A percentile compares a stretch with the other conserved stretches of the same genome.
These are phyloP conservation scores for Machimus atricapillus DNA, from an alignment of 2,888 invertebrate species.

Conservation along the genomic window DNA sequence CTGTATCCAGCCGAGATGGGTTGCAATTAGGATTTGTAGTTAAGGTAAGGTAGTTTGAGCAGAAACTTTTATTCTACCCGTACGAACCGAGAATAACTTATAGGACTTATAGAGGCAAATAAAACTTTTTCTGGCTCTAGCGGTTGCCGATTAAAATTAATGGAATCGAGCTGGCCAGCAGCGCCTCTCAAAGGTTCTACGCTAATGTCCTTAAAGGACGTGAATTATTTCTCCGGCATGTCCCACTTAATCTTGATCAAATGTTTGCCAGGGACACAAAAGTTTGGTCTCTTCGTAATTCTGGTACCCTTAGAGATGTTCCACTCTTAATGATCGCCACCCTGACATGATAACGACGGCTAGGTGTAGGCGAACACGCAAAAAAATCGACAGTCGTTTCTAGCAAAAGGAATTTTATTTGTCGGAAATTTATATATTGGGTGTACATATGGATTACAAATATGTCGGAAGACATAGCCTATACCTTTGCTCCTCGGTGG, in stretches of 20 bases:
- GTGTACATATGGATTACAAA: background rate
- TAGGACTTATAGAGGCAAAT: background rate
- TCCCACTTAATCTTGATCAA: slow-evolving; percentile 20
- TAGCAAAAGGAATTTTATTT: background rate
- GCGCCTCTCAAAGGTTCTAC: background rate
- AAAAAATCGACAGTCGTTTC: background rate
- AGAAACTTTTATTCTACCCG: background rate
- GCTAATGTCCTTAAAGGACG: background rate
- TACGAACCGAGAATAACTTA: background rate
- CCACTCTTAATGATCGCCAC: background rate
- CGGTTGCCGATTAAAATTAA: slow-evolving; percentile 9
- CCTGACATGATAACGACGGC: background rate
- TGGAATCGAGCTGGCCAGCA: background rate
- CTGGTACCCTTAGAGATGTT: background rate
- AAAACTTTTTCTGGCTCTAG: background rate
- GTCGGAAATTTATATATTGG: background rate
- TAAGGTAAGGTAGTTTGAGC: background rate
- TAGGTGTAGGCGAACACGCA: background rate
- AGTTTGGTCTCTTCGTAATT: background rate
- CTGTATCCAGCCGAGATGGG: background rate
- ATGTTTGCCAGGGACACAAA: background rate
- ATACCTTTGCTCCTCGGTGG: background rate
- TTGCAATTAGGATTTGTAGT: background rate
- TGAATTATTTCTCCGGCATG: slow-evolving; percentile 14
- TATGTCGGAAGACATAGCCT: background rate